Conservation (phyloP, 1,140 invertebrate genomes). For the Halictus rubicundus region DNA sequence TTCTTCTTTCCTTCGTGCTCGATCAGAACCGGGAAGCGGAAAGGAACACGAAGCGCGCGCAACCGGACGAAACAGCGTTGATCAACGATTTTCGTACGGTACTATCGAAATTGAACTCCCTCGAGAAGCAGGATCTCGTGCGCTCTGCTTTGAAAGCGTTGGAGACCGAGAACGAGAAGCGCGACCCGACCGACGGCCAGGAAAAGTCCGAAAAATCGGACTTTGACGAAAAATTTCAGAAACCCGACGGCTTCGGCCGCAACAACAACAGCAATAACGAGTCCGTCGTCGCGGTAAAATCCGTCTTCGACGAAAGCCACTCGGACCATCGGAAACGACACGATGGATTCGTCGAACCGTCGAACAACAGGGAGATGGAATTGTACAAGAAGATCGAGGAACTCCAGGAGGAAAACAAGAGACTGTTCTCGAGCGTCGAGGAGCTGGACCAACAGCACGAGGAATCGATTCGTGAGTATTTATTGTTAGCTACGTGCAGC, state of each 20-base stretch:
- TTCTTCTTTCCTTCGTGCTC: not conserved
- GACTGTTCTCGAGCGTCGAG: constrained; percentile 83
- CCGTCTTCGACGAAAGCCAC: constrained; percentile 54
- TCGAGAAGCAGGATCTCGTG: constrained; percentile 75
- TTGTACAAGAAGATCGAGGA: constrained; percentile 78
- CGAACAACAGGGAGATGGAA: constrained; percentile 63
- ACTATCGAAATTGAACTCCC: constrained; percentile 76
- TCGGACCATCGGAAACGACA: constrained; percentile 42
- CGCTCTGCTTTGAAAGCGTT: constrained; percentile 77
- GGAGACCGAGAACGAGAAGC: constrained; percentile 77
- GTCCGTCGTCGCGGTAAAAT: too few species aligned
- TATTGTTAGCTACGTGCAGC: too few species aligned
- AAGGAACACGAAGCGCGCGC: constrained; percentile 72
- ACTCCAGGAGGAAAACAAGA: constrained; percentile 80
- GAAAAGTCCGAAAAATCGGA: constrained; percentile 72
- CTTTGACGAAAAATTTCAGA: constrained; percentile 62
- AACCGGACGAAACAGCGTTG: constrained; percentile 72
- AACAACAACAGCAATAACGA: too few species aligned
- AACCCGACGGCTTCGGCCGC: too few species aligned
- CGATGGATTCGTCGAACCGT: constrained; percentile 41
- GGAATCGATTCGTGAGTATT: constrained; percentile 81
- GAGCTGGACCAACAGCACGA: constrained; percentile 88
- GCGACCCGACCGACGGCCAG: constrained; percentile 21
- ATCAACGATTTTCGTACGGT: constrained; percentile 74
- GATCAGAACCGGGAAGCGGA: constrained; percentile 73